Percentiles rank a stretch among this genome's conserved stretches.
Conservation (phyloP, 2,888 invertebrate species). For the Pachliopta kotzebuea region DNA sequence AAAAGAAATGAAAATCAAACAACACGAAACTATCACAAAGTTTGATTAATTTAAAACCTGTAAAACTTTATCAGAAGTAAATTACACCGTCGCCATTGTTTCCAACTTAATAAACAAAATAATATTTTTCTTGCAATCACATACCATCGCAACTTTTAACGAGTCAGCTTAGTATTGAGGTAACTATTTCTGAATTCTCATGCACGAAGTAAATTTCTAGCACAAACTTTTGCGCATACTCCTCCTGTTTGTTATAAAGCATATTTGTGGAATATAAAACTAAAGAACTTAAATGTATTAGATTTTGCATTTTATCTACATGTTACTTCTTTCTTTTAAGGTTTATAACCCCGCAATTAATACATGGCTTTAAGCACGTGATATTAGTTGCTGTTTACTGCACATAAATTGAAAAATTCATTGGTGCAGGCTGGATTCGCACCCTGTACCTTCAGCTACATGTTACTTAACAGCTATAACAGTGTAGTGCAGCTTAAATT, state of each 20-base stretch:
- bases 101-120: constrained; percentile 4
- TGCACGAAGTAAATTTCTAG: constrained; percentile 4
- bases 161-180: neutral
- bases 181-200: constrained; percentile 1
- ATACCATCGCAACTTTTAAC: neutral
- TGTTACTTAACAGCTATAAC: too few species aligned
- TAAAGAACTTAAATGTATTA: neutral
- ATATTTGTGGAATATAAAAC: neutral
- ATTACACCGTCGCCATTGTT: constrained; percentile 30
- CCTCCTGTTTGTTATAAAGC: neutral
- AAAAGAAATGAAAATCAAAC: constrained; percentile 45
- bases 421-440: too few species aligned
- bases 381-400: too few species aligned
- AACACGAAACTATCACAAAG: constrained; percentile 53
- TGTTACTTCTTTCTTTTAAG: too few species aligned
- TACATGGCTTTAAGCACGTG: too few species aligned
- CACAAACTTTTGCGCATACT: constrained; percentile 13
- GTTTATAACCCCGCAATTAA: too few species aligned
- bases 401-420: too few species aligned
- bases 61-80: constrained; percentile 41
- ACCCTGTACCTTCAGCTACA: too few species aligned
- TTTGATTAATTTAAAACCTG: constrained; percentile 54
- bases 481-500: too few species aligned
- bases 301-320: neutral
- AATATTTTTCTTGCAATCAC: constrained; percentile 3